Evolutionary conservation across 1,140 invertebrate genomes (phyloP).

Genomic region (Monochamus saltuarius): DNA sequence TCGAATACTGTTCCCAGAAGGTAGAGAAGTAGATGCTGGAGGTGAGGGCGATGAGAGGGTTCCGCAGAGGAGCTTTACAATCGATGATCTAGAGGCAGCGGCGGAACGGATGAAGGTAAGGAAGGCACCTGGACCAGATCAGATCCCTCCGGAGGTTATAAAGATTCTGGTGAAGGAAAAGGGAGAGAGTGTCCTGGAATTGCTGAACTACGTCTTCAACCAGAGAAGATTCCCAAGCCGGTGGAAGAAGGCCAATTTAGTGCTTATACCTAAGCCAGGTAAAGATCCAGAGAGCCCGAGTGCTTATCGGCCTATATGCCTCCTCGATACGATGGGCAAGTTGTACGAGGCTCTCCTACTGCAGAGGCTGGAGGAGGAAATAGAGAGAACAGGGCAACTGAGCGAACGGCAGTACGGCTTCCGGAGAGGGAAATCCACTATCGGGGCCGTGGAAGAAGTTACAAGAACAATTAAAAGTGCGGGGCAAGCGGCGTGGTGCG

Average conservation of each 20-base stretch:
- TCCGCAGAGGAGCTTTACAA: background rate
- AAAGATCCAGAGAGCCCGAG: background rate
- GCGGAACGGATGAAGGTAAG: too few species aligned
- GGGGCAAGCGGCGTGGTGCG: constrained; percentile 2
- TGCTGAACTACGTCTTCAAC: too few species aligned
- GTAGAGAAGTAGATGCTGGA: background rate
- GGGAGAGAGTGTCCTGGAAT: too few species aligned
- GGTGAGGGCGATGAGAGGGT: background rate
- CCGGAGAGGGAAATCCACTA: constrained; percentile 14
- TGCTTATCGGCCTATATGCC: background rate
- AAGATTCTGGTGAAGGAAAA: too few species aligned
- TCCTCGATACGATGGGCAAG: constrained; percentile 7
- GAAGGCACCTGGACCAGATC: too few species aligned
- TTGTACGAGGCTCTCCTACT: background rate
- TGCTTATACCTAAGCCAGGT: background rate
- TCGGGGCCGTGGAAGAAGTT: constrained; percentile 17
- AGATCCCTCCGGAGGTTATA: too few species aligned
- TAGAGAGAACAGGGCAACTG: background rate
- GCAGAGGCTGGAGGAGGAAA: background rate
- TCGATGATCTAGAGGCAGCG: too few species aligned
- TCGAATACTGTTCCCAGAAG: too few species aligned
- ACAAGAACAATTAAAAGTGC: background rate
- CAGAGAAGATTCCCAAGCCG: too few species aligned
- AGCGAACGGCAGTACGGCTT: constrained; percentile 1
- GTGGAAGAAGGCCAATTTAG: too few species aligned